phyloP scores from a whole-genome alignment of 2,797 vertebrate species.

The Helostoma temminkii region DNA sequence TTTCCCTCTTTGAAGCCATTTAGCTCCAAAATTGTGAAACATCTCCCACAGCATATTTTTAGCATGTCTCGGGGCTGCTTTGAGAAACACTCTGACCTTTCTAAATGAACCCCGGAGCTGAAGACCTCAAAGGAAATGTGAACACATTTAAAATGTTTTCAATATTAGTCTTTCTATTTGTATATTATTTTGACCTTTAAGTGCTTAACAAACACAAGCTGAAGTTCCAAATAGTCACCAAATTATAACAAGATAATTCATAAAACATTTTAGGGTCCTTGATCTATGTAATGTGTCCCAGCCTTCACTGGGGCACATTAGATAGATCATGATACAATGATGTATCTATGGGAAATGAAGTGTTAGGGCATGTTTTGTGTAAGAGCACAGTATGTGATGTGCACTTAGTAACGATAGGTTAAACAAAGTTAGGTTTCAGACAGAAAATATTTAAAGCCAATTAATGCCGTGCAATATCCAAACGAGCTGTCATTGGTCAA shows the following conservation, averaged over 20 bases:
- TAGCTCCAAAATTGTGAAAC: constrained; percentile 21
- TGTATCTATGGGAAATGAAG: too few species aligned
- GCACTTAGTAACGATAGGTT: not conserved
- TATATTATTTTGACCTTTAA: too few species aligned
- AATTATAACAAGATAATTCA: too few species aligned
- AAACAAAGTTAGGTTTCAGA: not conserved
- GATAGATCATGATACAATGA: too few species aligned
- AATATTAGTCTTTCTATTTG: not conserved
- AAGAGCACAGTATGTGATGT: not conserved
- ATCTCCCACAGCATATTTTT: constrained; percentile 46
- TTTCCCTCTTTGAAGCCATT: constrained; percentile 29
- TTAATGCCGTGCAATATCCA: not conserved
- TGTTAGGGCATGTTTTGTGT: not conserved
- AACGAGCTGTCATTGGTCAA: not conserved
- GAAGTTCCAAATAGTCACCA: too few species aligned
- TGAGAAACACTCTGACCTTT: constrained; percentile 17
- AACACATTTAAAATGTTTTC: not conserved
- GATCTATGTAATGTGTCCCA: too few species aligned
- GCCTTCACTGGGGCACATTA: too few species aligned
- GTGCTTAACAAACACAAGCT: not conserved
- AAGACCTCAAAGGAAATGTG: constrained; percentile 6
- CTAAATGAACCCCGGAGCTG: constrained; percentile 3
- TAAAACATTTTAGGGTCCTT: too few species aligned
- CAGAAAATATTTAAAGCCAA: not conserved
- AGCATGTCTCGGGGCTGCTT: constrained; percentile 24